phyloP scores from a whole-genome alignment of 1,140 invertebrate genomes.

The Sitophilus oryzae region DNA sequence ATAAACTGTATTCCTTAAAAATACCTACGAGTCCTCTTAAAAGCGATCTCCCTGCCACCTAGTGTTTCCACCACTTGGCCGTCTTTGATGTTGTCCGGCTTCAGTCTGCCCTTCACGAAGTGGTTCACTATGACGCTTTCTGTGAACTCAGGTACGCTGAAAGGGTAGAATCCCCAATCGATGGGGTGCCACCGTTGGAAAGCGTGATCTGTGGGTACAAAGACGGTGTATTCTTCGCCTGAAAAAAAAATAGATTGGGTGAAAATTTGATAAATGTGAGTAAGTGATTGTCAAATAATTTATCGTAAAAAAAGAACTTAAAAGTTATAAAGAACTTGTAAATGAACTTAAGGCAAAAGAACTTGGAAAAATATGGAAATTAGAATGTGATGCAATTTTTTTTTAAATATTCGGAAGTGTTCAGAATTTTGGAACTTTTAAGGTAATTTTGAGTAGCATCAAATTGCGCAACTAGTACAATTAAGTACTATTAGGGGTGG shows the following conservation, averaged over 20 bases:
- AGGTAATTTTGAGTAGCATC: too few relatives aligned
- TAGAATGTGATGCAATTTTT: too few relatives aligned
- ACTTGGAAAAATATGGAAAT: too few relatives aligned
- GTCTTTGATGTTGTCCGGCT: slow-evolving; percentile 51
- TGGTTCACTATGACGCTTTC: slow-evolving; percentile 57
- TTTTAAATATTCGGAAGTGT: too few relatives aligned
- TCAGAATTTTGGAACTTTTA: too few relatives aligned
- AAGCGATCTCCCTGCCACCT: slow-evolving; percentile 51
- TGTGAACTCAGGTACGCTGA: slow-evolving; percentile 59
- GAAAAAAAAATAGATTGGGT: slow-evolving; percentile 25
- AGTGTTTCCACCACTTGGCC: slow-evolving; percentile 50
- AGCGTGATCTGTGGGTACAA: slow-evolving; percentile 58
- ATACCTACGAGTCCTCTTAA: slow-evolving; percentile 52
- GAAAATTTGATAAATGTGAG: slow-evolving; percentile 5
- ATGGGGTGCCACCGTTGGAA: slow-evolving; percentile 63
- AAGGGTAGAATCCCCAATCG: slow-evolving; percentile 65
- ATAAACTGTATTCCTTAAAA: too few relatives aligned
- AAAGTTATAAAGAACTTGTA: slow-evolving; percentile 8
- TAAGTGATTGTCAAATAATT: too few relatives aligned
- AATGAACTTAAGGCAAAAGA: too few relatives aligned
- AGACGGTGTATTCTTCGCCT: slow-evolving; percentile 56
- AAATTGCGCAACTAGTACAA: too few relatives aligned
- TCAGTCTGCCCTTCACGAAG: slow-evolving; percentile 53
- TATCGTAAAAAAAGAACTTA: too few relatives aligned
- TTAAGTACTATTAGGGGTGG: too few relatives aligned